Percentiles rank a stretch among this genome's conserved stretches.
Conservation (phyloP, 2,888 invertebrate genomes). For the Drosophila subquinaria region DNA sequence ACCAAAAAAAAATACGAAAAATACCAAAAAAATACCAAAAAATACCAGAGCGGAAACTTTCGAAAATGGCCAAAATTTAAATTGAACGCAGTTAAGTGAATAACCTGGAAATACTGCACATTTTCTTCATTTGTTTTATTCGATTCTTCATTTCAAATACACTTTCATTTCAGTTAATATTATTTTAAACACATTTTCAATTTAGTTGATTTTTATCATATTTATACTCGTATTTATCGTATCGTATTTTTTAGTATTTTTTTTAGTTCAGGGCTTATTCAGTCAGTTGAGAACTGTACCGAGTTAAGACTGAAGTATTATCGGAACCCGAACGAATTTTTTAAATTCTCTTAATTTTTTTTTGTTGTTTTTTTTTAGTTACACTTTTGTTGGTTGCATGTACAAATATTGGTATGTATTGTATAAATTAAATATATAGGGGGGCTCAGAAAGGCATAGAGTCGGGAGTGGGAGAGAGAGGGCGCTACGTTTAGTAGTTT, state of each 20-base stretch:
- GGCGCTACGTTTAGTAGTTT: slow-evolving; percentile 32
- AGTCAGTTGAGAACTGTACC: slow-evolving; percentile 32
- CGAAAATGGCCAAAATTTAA: slow-evolving; percentile 10
- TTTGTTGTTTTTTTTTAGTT: slow-evolving; percentile 43
- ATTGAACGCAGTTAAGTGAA: slow-evolving; percentile 13
- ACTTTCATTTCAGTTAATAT: slow-evolving; percentile 57
- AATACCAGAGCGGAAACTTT: slow-evolving; percentile 1
- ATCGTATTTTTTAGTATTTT: slow-evolving; percentile 9
- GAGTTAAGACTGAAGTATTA: slow-evolving; percentile 42
- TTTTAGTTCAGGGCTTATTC: slow-evolving; percentile 32
- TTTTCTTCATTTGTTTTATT: slow-evolving; percentile 68
- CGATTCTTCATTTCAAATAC: slow-evolving; percentile 75
- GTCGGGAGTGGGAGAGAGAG: neutral
- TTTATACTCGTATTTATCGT: slow-evolving; percentile 9
- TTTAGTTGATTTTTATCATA: slow-evolving; percentile 34
- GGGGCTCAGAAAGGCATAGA: neutral
- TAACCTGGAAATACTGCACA: slow-evolving; percentile 2
- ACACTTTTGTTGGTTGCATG: slow-evolving; percentile 57
- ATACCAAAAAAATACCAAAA: neutral
- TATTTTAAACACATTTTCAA: slow-evolving; percentile 74
- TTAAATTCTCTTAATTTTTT: slow-evolving; percentile 58
- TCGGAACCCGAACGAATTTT: slow-evolving; percentile 46
- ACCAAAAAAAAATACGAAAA: neutral
- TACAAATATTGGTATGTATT: slow-evolving; percentile 77
- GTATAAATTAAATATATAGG: slow-evolving; percentile 52